Evolutionary conservation across 2,797 vertebrate species (phyloP), one percentile per base, ranked within the genome.

Genomic region (Buphagus erythrorhynchus): DNA sequence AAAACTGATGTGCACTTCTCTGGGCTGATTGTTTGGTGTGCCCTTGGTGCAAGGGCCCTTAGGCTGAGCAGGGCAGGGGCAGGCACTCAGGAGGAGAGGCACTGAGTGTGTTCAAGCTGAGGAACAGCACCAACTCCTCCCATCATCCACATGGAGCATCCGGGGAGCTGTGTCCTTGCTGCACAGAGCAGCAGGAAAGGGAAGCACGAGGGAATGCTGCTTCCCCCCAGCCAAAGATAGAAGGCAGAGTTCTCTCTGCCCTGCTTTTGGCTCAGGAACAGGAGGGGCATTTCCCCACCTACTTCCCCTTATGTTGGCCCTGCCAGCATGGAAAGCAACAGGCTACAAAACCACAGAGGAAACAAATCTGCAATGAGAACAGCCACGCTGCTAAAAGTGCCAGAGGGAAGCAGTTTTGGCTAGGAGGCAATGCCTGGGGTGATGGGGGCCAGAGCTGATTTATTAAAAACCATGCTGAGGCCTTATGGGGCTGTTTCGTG

Each of bases 191-290:
- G 5, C 81, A 86, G 89, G 95, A 96, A 96, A 36, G 82, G 87
- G 96, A 95, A 96, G 91, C 85, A 96, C 51, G 49, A 94, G 87
- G 95, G 95, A 91, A 94, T 72, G 81, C 82, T 91, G 84, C 89
- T 96, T 95, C 94, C 79, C 40, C 51, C 79, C 58, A 20, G 62
- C 91, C 73, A 90, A 94, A 97, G 76, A 95, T 63, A 97, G 96
- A 72, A 91, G 33, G 59, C 80, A 89, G 76, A 96, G 89, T 52
- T 91, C 85, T 91, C 67, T 91, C 87, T 91, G 63, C 80, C 90
- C 75, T 90, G 72, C 81, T 90, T 86, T 95, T 91, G 82, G 73
- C 87, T 84, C 87, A 93, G 91, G 84, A 96, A 95, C 87, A 42
- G 94, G 91, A 96, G 91, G 93, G 89, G 93, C 96, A 31, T 94